Percentiles rank a stretch among this genome's conserved stretches.
These are phyloP conservation scores for Leptinotarsa undecemlineata DNA, from an alignment of 1,140 invertebrate genomes.

Conservation along the genomic window DNA sequence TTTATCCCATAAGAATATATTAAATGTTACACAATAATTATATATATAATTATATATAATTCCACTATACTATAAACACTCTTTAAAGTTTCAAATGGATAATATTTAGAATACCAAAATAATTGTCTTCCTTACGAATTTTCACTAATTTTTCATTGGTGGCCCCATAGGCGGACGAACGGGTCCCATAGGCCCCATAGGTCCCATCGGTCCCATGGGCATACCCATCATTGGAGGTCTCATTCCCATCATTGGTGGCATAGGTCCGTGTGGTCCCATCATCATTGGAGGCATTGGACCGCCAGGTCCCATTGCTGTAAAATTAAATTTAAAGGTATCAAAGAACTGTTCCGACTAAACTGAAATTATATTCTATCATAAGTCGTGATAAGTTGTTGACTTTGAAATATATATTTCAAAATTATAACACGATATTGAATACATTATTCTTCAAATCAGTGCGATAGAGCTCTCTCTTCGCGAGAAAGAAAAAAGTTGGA, in stretches of 20 bases:
- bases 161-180: constrained; percentile 68
- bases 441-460: too few species aligned
- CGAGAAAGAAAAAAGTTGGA: too few species aligned
- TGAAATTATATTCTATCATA: neutral
- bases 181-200: constrained; percentile 73
- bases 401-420: neutral
- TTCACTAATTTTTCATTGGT: constrained; percentile 48
- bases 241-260: constrained; percentile 83
- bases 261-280: constrained; percentile 74
- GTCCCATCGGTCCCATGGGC: constrained; percentile 76
- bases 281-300: constrained; percentile 76
- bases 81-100: neutral
- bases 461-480: too few species aligned
- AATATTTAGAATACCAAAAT: neutral
- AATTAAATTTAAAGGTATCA: neutral
- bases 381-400: neutral
- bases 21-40: too few species aligned
- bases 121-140: neutral
- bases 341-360: too few species aligned
- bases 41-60: too few species aligned
- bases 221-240: constrained; percentile 70
- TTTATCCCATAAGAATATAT: too few species aligned
- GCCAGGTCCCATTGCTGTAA: constrained; percentile 63
- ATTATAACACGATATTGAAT: neutral
- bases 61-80: too few species aligned